phyloP scores from a whole-genome alignment of 2,888 invertebrate species.

The Caenorhabditis sp. region DNA sequence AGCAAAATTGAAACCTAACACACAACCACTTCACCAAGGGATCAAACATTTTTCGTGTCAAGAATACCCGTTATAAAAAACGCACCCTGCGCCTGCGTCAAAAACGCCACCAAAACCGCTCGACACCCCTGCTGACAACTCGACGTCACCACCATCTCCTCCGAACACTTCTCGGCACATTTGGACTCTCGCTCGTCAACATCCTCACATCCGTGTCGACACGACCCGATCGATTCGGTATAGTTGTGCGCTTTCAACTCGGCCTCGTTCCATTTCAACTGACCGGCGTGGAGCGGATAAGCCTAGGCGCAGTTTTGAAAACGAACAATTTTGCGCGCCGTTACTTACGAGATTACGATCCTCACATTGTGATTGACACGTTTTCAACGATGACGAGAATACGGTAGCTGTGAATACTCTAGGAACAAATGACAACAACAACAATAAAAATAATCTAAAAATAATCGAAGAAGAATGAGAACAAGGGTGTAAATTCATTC shows the following conservation, averaged over 20 bases:
- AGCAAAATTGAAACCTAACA: no score
- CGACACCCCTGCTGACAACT: slow-evolving; percentile 63
- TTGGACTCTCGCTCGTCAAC: slow-evolving; percentile 59
- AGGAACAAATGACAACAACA: no score
- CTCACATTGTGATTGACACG: slow-evolving; percentile 61
- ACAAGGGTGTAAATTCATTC: not conserved
- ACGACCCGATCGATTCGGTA: slow-evolving; percentile 55
- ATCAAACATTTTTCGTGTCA: no score
- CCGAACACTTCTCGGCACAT: slow-evolving; percentile 54
- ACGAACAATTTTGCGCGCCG: not conserved
- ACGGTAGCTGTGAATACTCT: slow-evolving; percentile 43
- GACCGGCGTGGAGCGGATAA: slow-evolving; percentile 52
- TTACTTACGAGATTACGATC: slow-evolving; percentile 58
- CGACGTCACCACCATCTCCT: slow-evolving; percentile 21
- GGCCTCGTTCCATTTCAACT: slow-evolving; percentile 50
- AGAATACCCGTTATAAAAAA: no score
- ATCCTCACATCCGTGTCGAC: slow-evolving; percentile 63
- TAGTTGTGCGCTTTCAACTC: slow-evolving; percentile 37
- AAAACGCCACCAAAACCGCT: slow-evolving; percentile 61
- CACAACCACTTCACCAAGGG: no score
- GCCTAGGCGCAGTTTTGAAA: slow-evolving; percentile 44
- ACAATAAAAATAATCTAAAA: not conserved
- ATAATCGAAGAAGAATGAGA: not conserved
- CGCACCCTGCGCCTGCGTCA: slow-evolving; percentile 61
- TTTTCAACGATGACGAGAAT: slow-evolving; percentile 58